phyloP scores from a whole-genome alignment of 2,888 invertebrate species.

The Aporophyla nigra region DNA sequence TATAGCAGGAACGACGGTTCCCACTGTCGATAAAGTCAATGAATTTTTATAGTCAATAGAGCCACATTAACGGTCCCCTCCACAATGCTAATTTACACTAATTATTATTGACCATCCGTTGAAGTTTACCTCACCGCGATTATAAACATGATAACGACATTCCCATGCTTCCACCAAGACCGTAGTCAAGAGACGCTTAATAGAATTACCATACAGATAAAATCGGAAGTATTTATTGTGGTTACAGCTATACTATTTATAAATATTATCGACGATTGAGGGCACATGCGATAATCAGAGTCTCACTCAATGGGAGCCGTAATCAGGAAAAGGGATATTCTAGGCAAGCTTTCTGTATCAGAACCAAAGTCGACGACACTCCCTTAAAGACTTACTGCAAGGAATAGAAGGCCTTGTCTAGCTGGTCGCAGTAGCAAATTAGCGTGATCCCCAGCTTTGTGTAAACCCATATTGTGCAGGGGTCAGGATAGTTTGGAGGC shows the following conservation, averaged over 20 bases:
- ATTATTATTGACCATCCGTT: conserved; percentile 55
- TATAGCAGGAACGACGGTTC: conserved; percentile 8
- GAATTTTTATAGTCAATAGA: conserved; percentile 44
- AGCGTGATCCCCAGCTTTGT: conserved; percentile 60
- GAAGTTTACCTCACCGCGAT: conserved; percentile 59
- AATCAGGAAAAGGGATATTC: conserved; percentile 75
- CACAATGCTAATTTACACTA: conserved; percentile 53
- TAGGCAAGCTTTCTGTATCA: conserved; percentile 70
- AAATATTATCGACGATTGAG: conserved; percentile 68
- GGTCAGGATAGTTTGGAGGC: conserved; percentile 74
- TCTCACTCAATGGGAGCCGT: conserved; percentile 72
- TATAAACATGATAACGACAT: conserved; percentile 65
- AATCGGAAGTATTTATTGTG: conserved; percentile 66
- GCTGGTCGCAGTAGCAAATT: conserved; percentile 64
- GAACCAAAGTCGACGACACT: conserved; percentile 64
- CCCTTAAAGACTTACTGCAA: conserved; percentile 31
- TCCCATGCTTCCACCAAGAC: conserved; percentile 66
- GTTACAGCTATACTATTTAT: conserved; percentile 63
- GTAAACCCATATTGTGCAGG: conserved; percentile 33
- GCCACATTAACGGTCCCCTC: conserved; percentile 42
- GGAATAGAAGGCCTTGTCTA: conserved; percentile 57
- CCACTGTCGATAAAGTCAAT: conserved; percentile 37
- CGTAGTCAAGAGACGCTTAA: conserved; percentile 59
- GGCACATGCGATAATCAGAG: conserved; percentile 73
- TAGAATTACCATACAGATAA: conserved; percentile 67